Conservation (phyloP, 2,797 vertebrate genomes). For the Pseudomugil tenellus region DNA sequence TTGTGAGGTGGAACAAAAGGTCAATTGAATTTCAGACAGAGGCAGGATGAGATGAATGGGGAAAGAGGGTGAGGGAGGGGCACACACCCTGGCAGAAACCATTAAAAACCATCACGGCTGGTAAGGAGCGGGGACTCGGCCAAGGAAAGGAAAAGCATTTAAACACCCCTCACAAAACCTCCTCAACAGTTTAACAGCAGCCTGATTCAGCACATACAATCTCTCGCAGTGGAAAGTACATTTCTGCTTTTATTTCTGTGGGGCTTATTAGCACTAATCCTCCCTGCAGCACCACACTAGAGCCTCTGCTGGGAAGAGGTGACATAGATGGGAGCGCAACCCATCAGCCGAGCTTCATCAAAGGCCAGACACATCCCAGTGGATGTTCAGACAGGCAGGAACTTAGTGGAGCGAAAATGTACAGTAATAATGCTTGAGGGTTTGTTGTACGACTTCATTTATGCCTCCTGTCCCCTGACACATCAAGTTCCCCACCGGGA, state of each 20-base stretch:
- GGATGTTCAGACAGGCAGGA: constrained; percentile 47
- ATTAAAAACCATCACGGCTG: constrained; percentile 57
- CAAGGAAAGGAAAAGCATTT: constrained; percentile 63
- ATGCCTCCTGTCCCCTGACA: constrained; percentile 35
- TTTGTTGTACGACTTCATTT: constrained; percentile 57
- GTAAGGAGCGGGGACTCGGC: constrained; percentile 39
- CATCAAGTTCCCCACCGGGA: constrained; percentile 1
- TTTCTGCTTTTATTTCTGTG: constrained; percentile 49
- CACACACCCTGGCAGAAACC: constrained; percentile 52
- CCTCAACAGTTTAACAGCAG: constrained; percentile 43
- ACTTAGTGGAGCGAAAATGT: constrained; percentile 53
- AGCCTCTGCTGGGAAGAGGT: constrained; percentile 32
- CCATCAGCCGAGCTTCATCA: constrained; percentile 52
- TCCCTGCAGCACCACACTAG: constrained; percentile 3
- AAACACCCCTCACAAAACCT: constrained; percentile 54
- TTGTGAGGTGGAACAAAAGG: constrained; percentile 76
- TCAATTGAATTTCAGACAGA: constrained; percentile 76
- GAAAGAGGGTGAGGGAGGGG: constrained; percentile 24
- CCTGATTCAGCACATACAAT: constrained; percentile 48
- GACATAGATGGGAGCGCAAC: constrained; percentile 42
- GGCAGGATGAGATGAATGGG: constrained; percentile 69
- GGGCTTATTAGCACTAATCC: constrained; percentile 54
- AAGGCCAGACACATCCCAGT: constrained; percentile 57
- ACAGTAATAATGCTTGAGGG: constrained; percentile 56
- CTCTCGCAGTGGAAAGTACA: constrained; percentile 33